Percentiles rank a stretch among this genome's conserved stretches.
These are phyloP conservation scores for Amia ocellicauda DNA, from an alignment of 2,113 vertebrate species.

Conservation along the genomic window DNA sequence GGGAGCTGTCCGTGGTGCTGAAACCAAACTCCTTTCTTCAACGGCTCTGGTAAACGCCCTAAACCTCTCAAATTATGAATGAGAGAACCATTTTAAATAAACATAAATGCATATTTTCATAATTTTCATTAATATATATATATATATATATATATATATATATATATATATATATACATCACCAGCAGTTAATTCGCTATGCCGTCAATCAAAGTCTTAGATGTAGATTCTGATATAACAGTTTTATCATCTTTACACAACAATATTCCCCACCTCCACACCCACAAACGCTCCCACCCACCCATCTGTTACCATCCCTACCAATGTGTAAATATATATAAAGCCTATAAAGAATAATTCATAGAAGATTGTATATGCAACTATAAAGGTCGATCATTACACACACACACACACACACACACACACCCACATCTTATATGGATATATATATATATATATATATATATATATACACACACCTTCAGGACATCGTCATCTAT, in stretches of 20 bases:
- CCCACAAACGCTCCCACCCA: background rate
- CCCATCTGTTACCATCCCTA: no score
- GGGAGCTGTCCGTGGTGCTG: slow-evolving; percentile 69
- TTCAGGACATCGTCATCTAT: no score
- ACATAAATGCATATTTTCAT: background rate
- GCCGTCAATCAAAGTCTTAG: slow-evolving; percentile 13
- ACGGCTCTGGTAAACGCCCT: slow-evolving; percentile 64
- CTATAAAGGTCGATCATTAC: no score
- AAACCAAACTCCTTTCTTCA: slow-evolving; percentile 44
- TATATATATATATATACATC: background rate
- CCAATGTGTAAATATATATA: no score
- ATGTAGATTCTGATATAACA: slow-evolving; percentile 12
- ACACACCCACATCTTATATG: no score
- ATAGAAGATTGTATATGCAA: no score
- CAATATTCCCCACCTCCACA: background rate
- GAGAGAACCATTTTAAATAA: no score
- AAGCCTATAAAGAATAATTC: no score
- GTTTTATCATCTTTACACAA: slow-evolving; percentile 5
- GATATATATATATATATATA: no score
- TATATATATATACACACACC: no score
- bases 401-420: no score
- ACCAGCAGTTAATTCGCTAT: background rate
- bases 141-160: background rate
- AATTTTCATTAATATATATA: background rate
- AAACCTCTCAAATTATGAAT: slow-evolving; percentile 37